These are phyloP conservation scores for Pantherophis guttatus DNA, from an alignment of 2,113 vertebrate genomes.

Conservation along the genomic window DNA sequence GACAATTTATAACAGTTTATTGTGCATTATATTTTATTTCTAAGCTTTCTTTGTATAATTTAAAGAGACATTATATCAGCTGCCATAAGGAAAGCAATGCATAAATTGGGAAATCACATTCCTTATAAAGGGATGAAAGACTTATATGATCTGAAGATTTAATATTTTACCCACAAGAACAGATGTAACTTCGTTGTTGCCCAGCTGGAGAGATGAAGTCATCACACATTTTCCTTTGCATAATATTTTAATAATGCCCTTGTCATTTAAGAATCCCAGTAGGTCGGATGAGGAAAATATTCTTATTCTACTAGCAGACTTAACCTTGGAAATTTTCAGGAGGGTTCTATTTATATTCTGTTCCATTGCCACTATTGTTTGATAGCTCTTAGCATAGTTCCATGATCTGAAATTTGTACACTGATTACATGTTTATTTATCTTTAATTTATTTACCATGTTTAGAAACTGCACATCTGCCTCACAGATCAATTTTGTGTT, in stretches of 20 bases:
- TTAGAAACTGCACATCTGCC: background rate
- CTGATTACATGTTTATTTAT: background rate
- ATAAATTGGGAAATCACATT: constrained; percentile 6
- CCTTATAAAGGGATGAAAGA: background rate
- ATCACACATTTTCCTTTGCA: background rate
- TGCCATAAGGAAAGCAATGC: background rate
- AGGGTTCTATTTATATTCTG: background rate
- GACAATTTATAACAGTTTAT: background rate
- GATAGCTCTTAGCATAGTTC: background rate
- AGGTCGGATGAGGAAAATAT: background rate
- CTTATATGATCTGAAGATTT: background rate
- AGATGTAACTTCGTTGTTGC: background rate
- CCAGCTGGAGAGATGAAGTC: background rate
- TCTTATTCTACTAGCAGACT: background rate
- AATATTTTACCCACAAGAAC: background rate
- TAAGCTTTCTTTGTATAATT: constrained; percentile 11
- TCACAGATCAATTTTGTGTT: background rate
- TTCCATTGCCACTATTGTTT: background rate
- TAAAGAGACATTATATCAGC: background rate
- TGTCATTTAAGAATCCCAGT: background rate
- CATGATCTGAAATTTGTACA: background rate
- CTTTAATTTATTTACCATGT: background rate
- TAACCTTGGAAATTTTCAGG: background rate
- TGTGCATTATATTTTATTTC: background rate
- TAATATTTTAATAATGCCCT: background rate